These are phyloP conservation scores for Ceryle rudis DNA, from an alignment of 2,797 vertebrate species.

Conservation along the genomic window DNA sequence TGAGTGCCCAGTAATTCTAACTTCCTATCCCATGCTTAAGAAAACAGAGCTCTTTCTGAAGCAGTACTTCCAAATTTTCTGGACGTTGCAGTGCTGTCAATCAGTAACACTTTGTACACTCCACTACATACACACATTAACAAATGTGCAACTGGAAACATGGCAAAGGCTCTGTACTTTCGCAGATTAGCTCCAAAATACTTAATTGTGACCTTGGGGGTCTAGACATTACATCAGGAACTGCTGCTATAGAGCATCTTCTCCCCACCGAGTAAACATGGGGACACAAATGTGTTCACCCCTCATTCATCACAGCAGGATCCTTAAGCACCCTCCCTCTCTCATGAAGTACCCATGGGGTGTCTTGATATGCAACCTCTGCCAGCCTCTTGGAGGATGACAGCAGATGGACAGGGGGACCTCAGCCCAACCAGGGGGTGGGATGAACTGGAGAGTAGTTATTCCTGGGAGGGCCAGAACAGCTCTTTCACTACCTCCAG, in stretches of 20 bases:
- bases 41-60: not conserved
- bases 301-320: not conserved
- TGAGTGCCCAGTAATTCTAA: not conserved
- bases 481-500: not conserved
- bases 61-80: not conserved
- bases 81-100: not conserved
- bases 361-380: not conserved
- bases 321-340: not conserved
- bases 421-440: not conserved
- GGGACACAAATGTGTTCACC: not conserved
- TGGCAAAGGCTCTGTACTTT: not conserved
- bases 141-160: not conserved
- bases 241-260: not conserved
- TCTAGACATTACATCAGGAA: not conserved
- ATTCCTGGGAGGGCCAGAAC: not conserved
- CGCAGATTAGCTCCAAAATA: not conserved
- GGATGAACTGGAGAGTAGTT: not conserved
- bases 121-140: not conserved
- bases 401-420: not conserved
- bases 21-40: not conserved
- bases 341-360: accelerated
- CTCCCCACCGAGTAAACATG: not conserved
- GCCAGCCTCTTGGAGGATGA: not conserved
- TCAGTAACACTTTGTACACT: not conserved
- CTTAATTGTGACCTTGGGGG: not conserved